Conservation (phyloP, 2,888 invertebrate species). For the Cephus rjabovi region DNA sequence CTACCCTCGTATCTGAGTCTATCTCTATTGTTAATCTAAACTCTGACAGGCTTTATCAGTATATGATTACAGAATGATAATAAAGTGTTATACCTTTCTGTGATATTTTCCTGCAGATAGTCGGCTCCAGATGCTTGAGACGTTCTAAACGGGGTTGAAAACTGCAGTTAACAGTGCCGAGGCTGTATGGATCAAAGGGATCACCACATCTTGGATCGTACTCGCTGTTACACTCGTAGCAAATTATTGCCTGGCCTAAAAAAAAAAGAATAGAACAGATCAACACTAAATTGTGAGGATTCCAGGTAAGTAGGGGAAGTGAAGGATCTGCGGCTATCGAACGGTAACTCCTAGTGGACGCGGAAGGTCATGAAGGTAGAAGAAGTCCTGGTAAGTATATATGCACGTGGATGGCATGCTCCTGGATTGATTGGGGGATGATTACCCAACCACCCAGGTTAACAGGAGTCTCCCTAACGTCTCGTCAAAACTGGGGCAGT, state of each 20-base stretch:
- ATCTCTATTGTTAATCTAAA: too few relatives aligned
- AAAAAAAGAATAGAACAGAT: neutral
- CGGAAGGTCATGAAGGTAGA: neutral
- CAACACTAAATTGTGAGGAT: neutral
- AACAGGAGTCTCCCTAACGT: conserved; percentile 10
- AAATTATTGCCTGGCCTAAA: conserved; percentile 75
- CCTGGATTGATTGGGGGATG: conserved; percentile 3
- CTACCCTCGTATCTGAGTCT: neutral
- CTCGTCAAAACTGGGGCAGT: conserved; percentile 22
- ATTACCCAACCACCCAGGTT: neutral
- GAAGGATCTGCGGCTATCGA: neutral
- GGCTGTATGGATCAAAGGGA: conserved; percentile 86
- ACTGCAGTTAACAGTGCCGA: conserved; percentile 88
- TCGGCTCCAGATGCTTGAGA: conserved; percentile 72
- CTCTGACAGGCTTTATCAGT: neutral
- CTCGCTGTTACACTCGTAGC: conserved; percentile 93
- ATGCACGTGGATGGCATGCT: neutral
- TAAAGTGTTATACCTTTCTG: conserved; percentile 75
- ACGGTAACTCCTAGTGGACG: neutral
- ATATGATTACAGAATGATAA: neutral
- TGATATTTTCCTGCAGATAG: conserved; percentile 84
- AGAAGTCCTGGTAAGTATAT: neutral
- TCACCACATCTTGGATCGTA: conserved; percentile 91
- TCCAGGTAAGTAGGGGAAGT: neutral
- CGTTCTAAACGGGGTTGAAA: conserved; percentile 79